Base-by-base conservation (phyloP, 2,113 vertebrate genomes). In the Hypanus sabinus region DNA sequence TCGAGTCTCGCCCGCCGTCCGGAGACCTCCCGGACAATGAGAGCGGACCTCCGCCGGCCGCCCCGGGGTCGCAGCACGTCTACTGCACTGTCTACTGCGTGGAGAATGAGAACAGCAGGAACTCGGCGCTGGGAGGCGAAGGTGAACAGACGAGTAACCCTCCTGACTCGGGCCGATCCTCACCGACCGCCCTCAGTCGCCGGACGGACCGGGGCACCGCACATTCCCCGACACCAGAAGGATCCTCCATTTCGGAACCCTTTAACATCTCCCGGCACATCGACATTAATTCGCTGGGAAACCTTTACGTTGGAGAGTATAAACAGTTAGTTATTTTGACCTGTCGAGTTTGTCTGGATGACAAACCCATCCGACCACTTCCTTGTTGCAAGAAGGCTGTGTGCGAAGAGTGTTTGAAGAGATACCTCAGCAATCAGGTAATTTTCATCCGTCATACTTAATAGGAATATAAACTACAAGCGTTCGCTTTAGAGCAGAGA, bases 381-480 rank as follows among this genome's bases (percentile, higher is more conserved):
- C 97, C 97, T 94, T 99, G 98, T 96, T 99, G 99, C 97, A 97
- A 97, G 96, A 98, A 97, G 96, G 96, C 97, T n/a, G 98, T 99
- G 95, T 99, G 99, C 94, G 98, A 98, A 87, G 98, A 98, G 95
- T 99, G 99, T 95, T 96, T 99, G 95, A 97, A 97, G 94, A 96
- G 97, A 95, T 99, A 99, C 97, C 97, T 99, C 97, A 98, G 97
- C 95, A 97, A 98, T 68, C 98, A 98, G 98, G 99, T 99, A 97
- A 95, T 94, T 46, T 9, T 12, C 38, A 18, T 46, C 0, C 33
- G 60, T 87, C 0, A 60, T 46, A 46, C 46, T 46, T 46, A 1
- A 46, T 0, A 27, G 3, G 1, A 73, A 30, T n/a, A 22, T 60
- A n/a, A 90, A 65, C 12, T 90, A 65, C 62, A 33, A 30, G 60